These are phyloP conservation scores for Pelusios castaneus DNA, from an alignment of 2,113 vertebrate species.

Conservation along the genomic window DNA sequence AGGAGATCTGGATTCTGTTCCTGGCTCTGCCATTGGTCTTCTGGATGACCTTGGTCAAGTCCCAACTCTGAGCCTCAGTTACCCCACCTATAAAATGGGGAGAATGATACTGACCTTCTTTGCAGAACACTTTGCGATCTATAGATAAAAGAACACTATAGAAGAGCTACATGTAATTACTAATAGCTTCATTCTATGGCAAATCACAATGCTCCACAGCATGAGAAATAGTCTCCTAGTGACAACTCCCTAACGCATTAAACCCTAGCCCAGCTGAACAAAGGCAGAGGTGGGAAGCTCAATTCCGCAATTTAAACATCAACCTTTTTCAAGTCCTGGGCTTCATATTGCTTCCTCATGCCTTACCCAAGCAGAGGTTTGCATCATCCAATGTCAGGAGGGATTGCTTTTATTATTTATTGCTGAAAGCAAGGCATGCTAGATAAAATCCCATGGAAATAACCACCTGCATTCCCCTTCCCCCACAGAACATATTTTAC, in stretches of 20 bases:
- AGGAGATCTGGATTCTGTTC: not conserved
- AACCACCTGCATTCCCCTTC: no score
- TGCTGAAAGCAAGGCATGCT: not conserved
- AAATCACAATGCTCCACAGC: not conserved
- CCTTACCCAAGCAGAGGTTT: not conserved
- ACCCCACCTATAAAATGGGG: not conserved
- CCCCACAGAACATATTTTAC: constrained; percentile 13
- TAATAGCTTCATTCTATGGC: not conserved
- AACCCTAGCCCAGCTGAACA: not conserved
- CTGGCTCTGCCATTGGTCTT: not conserved
- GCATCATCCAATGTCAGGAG: not conserved
- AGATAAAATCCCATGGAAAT: not conserved
- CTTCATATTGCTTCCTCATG: not conserved
- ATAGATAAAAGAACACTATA: not conserved
- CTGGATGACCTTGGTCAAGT: not conserved
- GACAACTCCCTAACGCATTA: not conserved
- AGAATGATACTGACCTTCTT: not conserved
- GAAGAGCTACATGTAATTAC: not conserved
- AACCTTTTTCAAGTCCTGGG: not conserved
- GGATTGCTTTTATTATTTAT: not conserved
- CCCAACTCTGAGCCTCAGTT: not conserved
- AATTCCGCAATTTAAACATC: not conserved
- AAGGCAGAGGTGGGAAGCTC: not conserved
- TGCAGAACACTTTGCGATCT: not conserved
- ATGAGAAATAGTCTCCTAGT: not conserved